Percentiles rank a stretch among this genome's conserved stretches.
phyloP scores from a whole-genome alignment of 2,888 invertebrate species.

The Ennomos quercinarius region DNA sequence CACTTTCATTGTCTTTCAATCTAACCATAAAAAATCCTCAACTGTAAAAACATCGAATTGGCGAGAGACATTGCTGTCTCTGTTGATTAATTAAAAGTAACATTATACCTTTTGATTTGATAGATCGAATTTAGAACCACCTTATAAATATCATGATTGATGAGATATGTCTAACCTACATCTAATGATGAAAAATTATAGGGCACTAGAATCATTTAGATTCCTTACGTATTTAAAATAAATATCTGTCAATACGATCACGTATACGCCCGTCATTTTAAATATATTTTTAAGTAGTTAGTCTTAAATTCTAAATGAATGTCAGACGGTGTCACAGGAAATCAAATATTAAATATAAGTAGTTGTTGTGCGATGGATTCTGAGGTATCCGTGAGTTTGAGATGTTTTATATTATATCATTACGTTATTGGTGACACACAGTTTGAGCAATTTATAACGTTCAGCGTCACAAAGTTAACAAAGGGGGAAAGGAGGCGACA shows the following conservation, averaged over 20 bases:
- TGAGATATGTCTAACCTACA: conserved; percentile 45
- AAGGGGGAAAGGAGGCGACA: too few relatives aligned
- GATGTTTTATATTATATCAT: conserved; percentile 5
- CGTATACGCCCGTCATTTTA: conserved; percentile 20
- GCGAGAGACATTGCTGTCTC: too few relatives aligned
- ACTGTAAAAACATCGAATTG: too few relatives aligned
- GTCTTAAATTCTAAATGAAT: conserved; percentile 17
- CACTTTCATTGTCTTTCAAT: too few relatives aligned
- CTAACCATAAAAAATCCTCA: too few relatives aligned
- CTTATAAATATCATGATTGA: conserved; percentile 46
- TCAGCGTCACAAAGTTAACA: not conserved
- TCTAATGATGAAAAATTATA: conserved; percentile 28
- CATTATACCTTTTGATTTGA: not conserved
- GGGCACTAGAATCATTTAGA: conserved; percentile 25
- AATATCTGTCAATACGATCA: conserved; percentile 8
- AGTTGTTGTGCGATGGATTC: conserved; percentile 37
- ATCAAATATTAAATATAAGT: conserved; percentile 28
- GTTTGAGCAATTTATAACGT: conserved; percentile 19
- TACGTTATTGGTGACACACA: conserved; percentile 26
- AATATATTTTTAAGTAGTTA: conserved; percentile 21
- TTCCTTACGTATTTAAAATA: conserved; percentile 32
- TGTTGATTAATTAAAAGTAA: too few relatives aligned
- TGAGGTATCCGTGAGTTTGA: conserved; percentile 25
- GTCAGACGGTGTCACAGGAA: conserved; percentile 34
- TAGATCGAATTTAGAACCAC: conserved; percentile 8